Base-by-base conservation (phyloP, 2,888 invertebrate species). In the Liopterus haemorrhoidalis region DNA sequence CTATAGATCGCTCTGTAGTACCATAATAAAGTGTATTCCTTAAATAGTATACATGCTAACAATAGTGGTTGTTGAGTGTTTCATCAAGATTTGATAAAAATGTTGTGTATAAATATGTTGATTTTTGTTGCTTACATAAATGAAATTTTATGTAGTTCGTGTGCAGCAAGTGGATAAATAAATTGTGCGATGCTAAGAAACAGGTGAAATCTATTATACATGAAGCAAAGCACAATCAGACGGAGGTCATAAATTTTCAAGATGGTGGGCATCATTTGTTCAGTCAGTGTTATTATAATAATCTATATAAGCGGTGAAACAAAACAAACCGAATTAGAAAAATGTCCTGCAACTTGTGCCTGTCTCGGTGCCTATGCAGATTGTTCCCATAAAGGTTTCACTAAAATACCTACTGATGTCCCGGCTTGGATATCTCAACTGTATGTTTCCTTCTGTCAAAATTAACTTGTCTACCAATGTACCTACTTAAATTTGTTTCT, bases 351-450 rank as follows among this genome's bases (percentile, higher is more conserved):
- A 58, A 72, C 72, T 64, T 89, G 88, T 68, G 74, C 72, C 60
- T 87, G 86, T 67, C 70, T 86, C 56, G 79, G 81, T 59, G 73
- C 75, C 57, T 80, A 80, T 66, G 82, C 86, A 49, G 83, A 85
- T 69, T 89, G 88, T 72, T 78, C 81, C 55, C 78, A 78, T 60
- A 75, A 76, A 63, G 80, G 79, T 66, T 75, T 87, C 60, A 73
- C 73, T 54, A 72, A 74, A 58, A 76, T 87, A 65, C 86, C 88
- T 54, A 72, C 65, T 48, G 69, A 78, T 69, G 73, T 88, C 65
- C 87, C 87, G 48, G 71, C 72, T 69, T 86, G 86, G 83, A 81
- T 82, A 65, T 76, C 78, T 70, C 75, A 76, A 62, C 74, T 88
- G 80, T 86, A 79, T 80, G 76, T 75, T 62, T 38, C 38, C 42